Percentiles rank a stretch among this genome's conserved stretches.
phyloP scores from a whole-genome alignment of 2,888 invertebrate genomes.

The Emmelina monodactyla region DNA sequence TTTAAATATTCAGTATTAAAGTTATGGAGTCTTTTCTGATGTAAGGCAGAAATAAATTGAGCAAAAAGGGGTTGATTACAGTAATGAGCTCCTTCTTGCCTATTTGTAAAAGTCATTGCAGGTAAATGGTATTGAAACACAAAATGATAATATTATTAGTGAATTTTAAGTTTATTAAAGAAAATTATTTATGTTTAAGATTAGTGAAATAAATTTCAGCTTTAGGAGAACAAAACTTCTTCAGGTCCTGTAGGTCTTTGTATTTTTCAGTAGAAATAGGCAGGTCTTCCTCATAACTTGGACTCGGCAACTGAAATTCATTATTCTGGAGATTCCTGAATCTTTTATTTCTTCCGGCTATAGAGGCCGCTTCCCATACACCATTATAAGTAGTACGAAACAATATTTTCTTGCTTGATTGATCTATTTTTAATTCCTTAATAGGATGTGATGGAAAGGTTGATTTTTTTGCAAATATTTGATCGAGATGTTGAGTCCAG shows the following conservation, averaged over 20 bases:
- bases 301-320: constrained; percentile 8
- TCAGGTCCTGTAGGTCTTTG: constrained; percentile 10
- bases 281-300: constrained; percentile 6
- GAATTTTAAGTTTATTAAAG: too few species aligned
- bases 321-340: constrained; percentile 7
- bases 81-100: too few species aligned
- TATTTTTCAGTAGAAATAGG: constrained; percentile 9
- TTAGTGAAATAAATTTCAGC: constrained; percentile 10
- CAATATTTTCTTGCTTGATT: constrained; percentile 4
- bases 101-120: too few species aligned
- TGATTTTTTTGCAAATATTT: constrained; percentile 6
- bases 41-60: too few species aligned
- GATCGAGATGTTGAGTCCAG: constrained; percentile 5
- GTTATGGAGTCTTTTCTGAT: too few species aligned
- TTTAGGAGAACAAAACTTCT: constrained; percentile 8
- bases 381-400: constrained; percentile 6
- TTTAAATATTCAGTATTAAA: too few species aligned
- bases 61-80: too few species aligned
- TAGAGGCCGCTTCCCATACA: constrained; percentile 7
- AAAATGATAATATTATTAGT: too few species aligned
- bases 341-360: constrained; percentile 6
- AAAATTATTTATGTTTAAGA: constrained; percentile 8
- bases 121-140: too few species aligned
- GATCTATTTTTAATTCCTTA: constrained; percentile 6
- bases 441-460: constrained; percentile 6